Evolutionary conservation across 2,113 vertebrate genomes (phyloP), one percentile per base, ranked within the genome.

Genomic region (Bubalus kerabau): DNA sequence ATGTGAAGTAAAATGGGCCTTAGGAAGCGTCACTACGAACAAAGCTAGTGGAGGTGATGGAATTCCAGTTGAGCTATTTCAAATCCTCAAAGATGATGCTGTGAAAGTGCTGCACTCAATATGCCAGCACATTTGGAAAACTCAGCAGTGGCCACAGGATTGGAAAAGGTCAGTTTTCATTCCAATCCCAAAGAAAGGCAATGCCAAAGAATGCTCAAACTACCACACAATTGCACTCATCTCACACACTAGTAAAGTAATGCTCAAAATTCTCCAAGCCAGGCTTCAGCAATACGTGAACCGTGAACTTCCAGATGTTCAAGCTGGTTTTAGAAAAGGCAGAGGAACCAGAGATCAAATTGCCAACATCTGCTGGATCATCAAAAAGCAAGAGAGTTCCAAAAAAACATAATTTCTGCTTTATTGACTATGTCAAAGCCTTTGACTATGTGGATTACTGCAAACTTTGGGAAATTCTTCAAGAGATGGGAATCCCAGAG

Each of bases 321-420:
- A 21, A 36, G 17, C 32, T 71, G n/a, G n/a, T 36, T 71, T 71
- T 36, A 71, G n/a, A 36, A 67, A 67, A 67, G 17, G 2, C 1
- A 36, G 17, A 36, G 64, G 64, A 21, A 67, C 17, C 64, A 67
- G 4, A 67, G 64, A 36, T 67, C 8, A 67, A 36, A 36, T 67
- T 21, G 32, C 32, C 32, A 67, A 5, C 32, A 67, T 21, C 32
- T 0, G 0, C 17, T 67, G n/a, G 32, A 36, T 67, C 32, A 67
- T 21, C 0, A 0, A 21, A 67, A 67, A 21, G 64, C 32, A 21
- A 67, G 17, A 67, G 64, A 67, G 16, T 67, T 67, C 17, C n/a
- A 67, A 32, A 5, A 36, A 67, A 67, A 67, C n/a, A 67, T 67
- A 17, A 36, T 67, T 36, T 67, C 64, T 67, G 64, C 64, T 36